Evolutionary conservation across 2,113 vertebrate species (phyloP).

Genomic region (Tichodroma muraria): DNA sequence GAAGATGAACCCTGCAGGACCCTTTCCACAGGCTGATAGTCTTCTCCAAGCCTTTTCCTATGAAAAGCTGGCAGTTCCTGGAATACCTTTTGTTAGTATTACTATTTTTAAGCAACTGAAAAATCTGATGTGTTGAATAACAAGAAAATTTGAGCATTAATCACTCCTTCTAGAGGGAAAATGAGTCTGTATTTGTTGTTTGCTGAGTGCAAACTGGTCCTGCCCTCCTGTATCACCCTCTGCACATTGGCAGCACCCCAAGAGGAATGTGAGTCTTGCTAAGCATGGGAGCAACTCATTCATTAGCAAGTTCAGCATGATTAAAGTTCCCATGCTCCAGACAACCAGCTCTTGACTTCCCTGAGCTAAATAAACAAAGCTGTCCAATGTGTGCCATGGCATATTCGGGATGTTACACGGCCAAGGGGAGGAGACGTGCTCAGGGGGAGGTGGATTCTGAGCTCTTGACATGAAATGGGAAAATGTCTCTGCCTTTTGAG

Average conservation of each 20-base stretch:
- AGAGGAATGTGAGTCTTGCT: conserved; percentile 3
- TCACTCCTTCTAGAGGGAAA: not conserved
- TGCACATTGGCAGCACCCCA: not conserved
- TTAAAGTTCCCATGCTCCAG: conserved; percentile 1
- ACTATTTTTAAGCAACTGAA: not conserved
- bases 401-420: not conserved
- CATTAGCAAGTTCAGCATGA: not conserved
- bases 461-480: not conserved
- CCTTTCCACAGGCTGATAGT: not conserved
- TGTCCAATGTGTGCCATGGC: not conserved
- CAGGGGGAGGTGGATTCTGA: not conserved
- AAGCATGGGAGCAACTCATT: not conserved
- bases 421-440: not conserved
- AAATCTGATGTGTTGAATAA: not conserved
- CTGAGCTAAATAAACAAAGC: not conserved
- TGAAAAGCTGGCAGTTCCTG: not conserved
- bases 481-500: not conserved
- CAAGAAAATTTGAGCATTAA: not conserved
- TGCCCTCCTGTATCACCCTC: not conserved
- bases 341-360: not conserved
- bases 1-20: not conserved
- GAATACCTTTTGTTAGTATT: not conserved
- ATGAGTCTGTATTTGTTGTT: not conserved
- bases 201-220: not conserved
- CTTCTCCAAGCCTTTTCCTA: not conserved